A percentile compares a stretch with the other conserved stretches of the same genome.
These are phyloP conservation scores for Ceratina calcarata DNA, from an alignment of 1,140 invertebrate species.

Conservation along the genomic window DNA sequence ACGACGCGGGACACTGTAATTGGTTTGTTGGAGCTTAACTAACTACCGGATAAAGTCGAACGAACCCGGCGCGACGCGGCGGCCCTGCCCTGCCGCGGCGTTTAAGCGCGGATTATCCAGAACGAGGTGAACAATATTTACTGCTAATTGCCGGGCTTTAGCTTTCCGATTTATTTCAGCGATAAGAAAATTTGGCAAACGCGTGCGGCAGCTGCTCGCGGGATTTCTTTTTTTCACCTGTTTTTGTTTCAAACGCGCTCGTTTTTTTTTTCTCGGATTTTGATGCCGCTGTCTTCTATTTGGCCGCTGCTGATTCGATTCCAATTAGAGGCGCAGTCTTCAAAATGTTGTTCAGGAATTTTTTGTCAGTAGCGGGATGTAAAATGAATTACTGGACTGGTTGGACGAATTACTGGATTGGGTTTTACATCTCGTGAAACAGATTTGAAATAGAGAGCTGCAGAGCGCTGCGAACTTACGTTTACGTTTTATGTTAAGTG, in stretches of 20 bases:
- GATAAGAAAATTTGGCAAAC: conserved; percentile 47
- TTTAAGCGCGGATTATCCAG: conserved; percentile 61
- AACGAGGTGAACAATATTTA: conserved; percentile 61
- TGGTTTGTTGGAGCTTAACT: conserved; percentile 67
- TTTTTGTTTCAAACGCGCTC: no score
- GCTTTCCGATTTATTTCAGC: conserved; percentile 49
- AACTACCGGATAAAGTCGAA: conserved; percentile 65
- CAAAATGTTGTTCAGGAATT: neutral
- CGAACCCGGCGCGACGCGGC: conserved; percentile 27
- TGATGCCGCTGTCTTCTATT: neutral
- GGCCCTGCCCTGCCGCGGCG: neutral
- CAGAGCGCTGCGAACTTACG: no score
- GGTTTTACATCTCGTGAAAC: no score
- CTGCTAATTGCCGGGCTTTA: conserved; percentile 61
- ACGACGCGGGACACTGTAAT: conserved; percentile 54
- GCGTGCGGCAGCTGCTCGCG: neutral
- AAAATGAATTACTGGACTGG: no score
- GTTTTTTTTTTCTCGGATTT: neutral
- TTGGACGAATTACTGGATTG: no score
- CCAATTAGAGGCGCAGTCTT: neutral
- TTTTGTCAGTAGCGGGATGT: no score
- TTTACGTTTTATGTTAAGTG: neutral
- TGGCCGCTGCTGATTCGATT: neutral
- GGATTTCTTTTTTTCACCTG: neutral
- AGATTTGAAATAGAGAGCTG: no score